A percentile compares a stretch with the other conserved stretches of the same genome.
These are phyloP conservation scores for Ormyrus pomaceus DNA, from an alignment of 2,888 invertebrate genomes.

Conservation along the genomic window DNA sequence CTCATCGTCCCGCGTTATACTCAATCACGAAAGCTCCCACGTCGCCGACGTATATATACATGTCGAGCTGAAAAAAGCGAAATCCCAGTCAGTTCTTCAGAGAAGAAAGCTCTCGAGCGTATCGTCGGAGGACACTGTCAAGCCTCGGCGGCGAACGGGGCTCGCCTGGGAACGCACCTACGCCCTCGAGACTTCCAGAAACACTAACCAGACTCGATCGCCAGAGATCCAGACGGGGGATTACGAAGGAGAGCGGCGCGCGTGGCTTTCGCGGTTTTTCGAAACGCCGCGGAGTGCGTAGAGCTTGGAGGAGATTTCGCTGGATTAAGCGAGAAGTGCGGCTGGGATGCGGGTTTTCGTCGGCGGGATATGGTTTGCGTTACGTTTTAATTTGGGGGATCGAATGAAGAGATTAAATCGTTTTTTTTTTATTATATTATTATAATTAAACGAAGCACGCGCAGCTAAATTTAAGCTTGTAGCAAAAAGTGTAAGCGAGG, in stretches of 20 bases:
- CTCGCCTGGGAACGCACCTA: constrained; percentile 10
- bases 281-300: not conserved
- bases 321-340: not conserved
- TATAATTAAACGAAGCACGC: too few relatives aligned
- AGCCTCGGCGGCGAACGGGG: not conserved
- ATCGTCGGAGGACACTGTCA: constrained; percentile 5
- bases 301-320: constrained; percentile 5
- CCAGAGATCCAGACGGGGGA: not conserved
- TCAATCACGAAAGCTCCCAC: too few relatives aligned
- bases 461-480: too few relatives aligned
- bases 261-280: not conserved
- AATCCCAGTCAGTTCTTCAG: constrained; percentile 1
- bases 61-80: not conserved
- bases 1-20: too few relatives aligned
- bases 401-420: too few relatives aligned
- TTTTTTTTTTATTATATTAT: too few relatives aligned
- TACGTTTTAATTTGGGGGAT: too few relatives aligned
- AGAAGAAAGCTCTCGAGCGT: not conserved
- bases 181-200: constrained; percentile 17
- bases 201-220: constrained; percentile 44
- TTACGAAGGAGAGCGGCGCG: not conserved
- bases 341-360: too few relatives aligned
- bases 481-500: too few relatives aligned
- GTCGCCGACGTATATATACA: too few relatives aligned
- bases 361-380: too few relatives aligned